These are phyloP conservation scores for Hipposideros armiger DNA, from an alignment of 2,113 vertebrate genomes.

Conservation along the genomic window DNA sequence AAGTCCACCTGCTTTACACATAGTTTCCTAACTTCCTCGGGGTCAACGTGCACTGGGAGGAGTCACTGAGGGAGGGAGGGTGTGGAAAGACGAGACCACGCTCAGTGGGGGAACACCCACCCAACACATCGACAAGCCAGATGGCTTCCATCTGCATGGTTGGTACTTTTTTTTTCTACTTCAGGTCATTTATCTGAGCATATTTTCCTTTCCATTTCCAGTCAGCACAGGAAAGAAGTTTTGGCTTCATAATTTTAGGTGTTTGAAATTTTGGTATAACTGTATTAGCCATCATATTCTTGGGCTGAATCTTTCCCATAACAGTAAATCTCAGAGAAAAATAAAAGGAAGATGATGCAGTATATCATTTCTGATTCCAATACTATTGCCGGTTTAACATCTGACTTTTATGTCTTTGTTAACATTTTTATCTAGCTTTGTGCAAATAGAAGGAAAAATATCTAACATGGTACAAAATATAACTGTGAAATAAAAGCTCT, in stretches of 20 bases:
- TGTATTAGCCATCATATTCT: slow-evolving; percentile 13
- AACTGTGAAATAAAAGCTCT: slow-evolving; percentile 63
- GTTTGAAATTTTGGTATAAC: slow-evolving; percentile 29
- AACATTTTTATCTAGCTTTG: slow-evolving; percentile 69
- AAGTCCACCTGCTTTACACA: background rate
- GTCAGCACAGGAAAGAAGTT: slow-evolving; percentile 37
- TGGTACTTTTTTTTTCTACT: slow-evolving; percentile 11
- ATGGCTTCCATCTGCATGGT: background rate
- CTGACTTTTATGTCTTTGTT: slow-evolving; percentile 67
- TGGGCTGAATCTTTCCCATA: slow-evolving; percentile 23
- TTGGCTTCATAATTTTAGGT: slow-evolving; percentile 29
- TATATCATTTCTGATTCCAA: slow-evolving; percentile 32
- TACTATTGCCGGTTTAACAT: slow-evolving; percentile 26
- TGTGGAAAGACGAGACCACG: background rate
- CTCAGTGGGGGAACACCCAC: background rate
- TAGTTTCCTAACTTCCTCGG: background rate
- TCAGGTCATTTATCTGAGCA: slow-evolving; percentile 17
- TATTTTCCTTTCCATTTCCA: slow-evolving; percentile 53
- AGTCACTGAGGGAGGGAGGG: background rate
- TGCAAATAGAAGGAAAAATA: slow-evolving; percentile 69
- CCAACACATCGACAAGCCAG: background rate
- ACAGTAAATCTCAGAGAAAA: slow-evolving; percentile 58
- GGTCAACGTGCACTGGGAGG: too few relatives aligned
- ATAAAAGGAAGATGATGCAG: background rate
- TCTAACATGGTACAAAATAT: slow-evolving; percentile 31